Conservation (phyloP, 2,113 vertebrate genomes). For the Silurus meridionalis region DNA sequence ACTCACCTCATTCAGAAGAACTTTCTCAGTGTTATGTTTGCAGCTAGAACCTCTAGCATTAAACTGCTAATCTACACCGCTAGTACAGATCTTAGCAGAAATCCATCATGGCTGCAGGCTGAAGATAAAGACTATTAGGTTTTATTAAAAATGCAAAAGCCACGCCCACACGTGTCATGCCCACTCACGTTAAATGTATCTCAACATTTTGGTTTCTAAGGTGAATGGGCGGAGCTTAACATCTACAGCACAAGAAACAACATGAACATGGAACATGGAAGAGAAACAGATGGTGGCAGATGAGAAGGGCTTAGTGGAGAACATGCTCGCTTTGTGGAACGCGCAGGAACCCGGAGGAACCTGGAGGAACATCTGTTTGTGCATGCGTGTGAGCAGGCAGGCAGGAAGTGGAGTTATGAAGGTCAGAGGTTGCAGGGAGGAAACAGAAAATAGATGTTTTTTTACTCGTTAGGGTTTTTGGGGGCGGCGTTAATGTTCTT, state of each 20-base stretch:
- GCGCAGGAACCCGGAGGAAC: conserved; percentile 66
- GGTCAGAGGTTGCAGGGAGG: conserved; percentile 75
- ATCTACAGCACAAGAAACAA: background rate
- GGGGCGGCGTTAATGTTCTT: conserved; percentile 14
- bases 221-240: background rate
- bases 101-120: background rate
- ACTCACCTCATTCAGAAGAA: no score
- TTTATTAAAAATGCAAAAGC: background rate
- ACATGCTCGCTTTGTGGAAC: conserved; percentile 83
- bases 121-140: background rate
- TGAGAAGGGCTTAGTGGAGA: conserved; percentile 70
- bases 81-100: background rate
- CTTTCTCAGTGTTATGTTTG: no score
- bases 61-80: background rate
- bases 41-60: background rate
- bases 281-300: background rate
- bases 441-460: conserved; percentile 27
- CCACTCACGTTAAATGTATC: background rate
- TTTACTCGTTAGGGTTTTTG: background rate
- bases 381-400: conserved; percentile 87
- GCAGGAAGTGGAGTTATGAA: conserved; percentile 69
- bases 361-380: conserved; percentile 77
- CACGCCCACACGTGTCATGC: background rate
- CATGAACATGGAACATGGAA: conserved; percentile 4
- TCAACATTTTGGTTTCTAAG: background rate